Evolutionary conservation across 2,113 vertebrate species (phyloP).

Genomic region (Garra rufa): DNA sequence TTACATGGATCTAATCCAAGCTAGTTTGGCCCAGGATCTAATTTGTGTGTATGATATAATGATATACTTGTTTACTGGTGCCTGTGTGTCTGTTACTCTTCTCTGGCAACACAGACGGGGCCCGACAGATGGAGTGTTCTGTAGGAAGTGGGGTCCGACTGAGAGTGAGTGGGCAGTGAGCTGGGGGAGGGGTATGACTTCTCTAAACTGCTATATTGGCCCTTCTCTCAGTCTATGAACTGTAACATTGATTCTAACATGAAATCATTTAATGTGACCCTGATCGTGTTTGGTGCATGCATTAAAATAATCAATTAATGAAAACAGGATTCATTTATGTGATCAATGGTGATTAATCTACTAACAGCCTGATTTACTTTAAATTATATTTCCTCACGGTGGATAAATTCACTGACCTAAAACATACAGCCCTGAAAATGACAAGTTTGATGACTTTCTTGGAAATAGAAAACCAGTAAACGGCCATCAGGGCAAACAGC

Average conservation of each 20-base stretch:
- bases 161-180: conserved; percentile 24
- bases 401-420: background rate
- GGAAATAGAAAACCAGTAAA: background rate
- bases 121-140: conserved; percentile 47
- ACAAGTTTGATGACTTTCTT: background rate
- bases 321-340: conserved; percentile 1
- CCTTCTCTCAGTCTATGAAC: conserved; percentile 17
- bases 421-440: conserved; percentile 8
- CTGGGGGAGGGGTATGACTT: conserved; percentile 14
- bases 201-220: conserved; percentile 11
- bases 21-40: conserved; percentile 26
- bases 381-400: background rate
- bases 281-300: background rate
- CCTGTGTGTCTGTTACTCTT: conserved; percentile 23
- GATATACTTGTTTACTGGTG: conserved; percentile 32
- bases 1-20: conserved; percentile 10
- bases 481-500: background rate
- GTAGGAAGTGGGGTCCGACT: conserved; percentile 33
- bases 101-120: conserved; percentile 35
- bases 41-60: conserved; percentile 35
- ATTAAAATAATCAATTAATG: background rate
- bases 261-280: background rate
- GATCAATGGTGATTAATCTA: background rate
- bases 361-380: background rate
- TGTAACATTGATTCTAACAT: conserved; percentile 4